Conservation (phyloP, 2,888 invertebrate genomes). For the Candidula unifasciata region DNA sequence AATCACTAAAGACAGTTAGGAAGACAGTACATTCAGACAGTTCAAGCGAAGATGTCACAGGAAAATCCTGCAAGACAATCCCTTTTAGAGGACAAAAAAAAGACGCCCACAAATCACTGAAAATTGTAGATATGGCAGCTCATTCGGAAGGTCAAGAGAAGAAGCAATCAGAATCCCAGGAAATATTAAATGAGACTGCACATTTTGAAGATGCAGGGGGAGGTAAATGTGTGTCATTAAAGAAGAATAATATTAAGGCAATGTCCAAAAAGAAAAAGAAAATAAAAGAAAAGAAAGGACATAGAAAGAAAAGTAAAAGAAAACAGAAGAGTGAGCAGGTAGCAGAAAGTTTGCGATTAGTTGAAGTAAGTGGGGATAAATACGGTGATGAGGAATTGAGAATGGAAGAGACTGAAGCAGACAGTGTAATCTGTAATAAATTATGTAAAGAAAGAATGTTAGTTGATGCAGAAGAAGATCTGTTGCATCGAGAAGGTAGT, state of each 20-base stretch:
- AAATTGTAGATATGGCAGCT: too few species aligned
- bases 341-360: slow-evolving; percentile 46
- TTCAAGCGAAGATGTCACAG: background rate
- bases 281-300: slow-evolving; percentile 46
- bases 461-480: slow-evolving; percentile 4
- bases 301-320: slow-evolving; percentile 34
- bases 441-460: slow-evolving; percentile 23
- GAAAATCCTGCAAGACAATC: too few species aligned
- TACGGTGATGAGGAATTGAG: slow-evolving; percentile 28
- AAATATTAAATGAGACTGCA: too few species aligned
- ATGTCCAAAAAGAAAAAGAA: slow-evolving; percentile 45
- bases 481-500: background rate
- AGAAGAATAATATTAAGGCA: slow-evolving; percentile 39
- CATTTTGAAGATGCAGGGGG: slow-evolving; percentile 29
- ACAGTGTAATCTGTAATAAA: background rate
- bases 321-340: slow-evolving; percentile 1
- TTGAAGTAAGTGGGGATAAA: slow-evolving; percentile 43
- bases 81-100: too few species aligned
- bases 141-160: too few species aligned
- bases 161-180: too few species aligned
- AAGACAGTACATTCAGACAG: too few species aligned
- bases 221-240: slow-evolving; percentile 35
- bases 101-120: too few species aligned
- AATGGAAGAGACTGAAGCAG: slow-evolving; percentile 42
- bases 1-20: too few species aligned